Base-by-base conservation (phyloP, 2,888 invertebrate species). In the Lucinisca nassula region DNA sequence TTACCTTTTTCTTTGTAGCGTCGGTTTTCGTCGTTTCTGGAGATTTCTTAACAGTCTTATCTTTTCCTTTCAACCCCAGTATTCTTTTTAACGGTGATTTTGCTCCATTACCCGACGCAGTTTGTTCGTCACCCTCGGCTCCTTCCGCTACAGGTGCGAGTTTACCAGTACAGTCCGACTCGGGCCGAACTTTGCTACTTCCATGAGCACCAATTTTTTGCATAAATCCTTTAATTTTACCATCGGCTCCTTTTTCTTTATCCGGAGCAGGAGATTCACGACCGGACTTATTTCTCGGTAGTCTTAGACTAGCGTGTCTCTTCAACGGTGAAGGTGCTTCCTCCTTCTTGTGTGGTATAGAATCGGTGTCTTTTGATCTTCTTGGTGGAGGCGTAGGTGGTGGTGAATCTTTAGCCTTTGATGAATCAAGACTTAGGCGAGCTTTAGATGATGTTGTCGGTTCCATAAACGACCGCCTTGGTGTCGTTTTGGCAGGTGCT, bases 391-490 rank as follows among this genome's bases (percentile, higher is more conserved):
- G 88, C 4, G 87, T 88, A 45, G 93, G 91, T 24, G 91, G 87
- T 0, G 92, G 85, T 17, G 81, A 76, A 4, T 84, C 87, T 70
- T 91, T 91, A 14, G 58, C 61, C 32, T 91, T 90, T 12, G 83
- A 37, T 45, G 77, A 82, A 24, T 91, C 91, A 24, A 67, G 67
- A 35, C 67, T 67, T 21, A 86, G 37, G 55, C 92, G 76, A 0
- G 92, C 91, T 83, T 91, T 93, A 6, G 94, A 93, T 21, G 95
- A 86, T 27, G 93, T 92, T 14, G 94, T 94, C 21, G 94, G 93
- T 40, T 92, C 89, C 94, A 93, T 93, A 82, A 94, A 94, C 1
- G 93, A 92, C 0, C 91, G 84, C 38, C 92, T 77, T 37, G 87
- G 77, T 27, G 87, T 38, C 1, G 88, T 32, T 51, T 70, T 87